Evolutionary conservation across 2,113 vertebrate genomes (phyloP), one percentile per base, ranked within the genome.

Genomic region (Emydura subglobosa): DNA sequence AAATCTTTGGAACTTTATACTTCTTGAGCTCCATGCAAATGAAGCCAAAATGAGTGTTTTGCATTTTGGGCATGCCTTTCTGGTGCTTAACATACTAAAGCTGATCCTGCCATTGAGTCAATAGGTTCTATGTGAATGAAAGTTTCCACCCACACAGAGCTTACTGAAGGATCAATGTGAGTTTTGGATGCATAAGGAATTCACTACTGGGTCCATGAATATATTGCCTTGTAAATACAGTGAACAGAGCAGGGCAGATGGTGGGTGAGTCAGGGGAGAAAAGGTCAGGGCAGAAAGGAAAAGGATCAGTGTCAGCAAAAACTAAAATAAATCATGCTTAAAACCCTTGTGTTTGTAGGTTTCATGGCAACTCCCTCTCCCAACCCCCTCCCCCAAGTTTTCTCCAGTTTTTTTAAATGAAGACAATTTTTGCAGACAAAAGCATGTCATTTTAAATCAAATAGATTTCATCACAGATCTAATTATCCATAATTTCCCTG

Each of bases 1-100:
- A 94, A 86, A 50, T 7, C 10, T 92, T 82, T 92, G 65, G 42
- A 90, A 6, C 21, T 34, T 92, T n/a, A 57, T 72, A 39, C 7
- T 39, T 72, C 24, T 91, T 89, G 85, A 72, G 80, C 85, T 87
- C 83, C 3, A 10, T 92, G 96, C 94, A 91, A 90, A 54, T 88
- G 82, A 86, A 90, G 79, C 84, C 90, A 54, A 76, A n/a, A n/a
- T 49, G 79, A 90, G 94, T 88, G 85, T 72, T 0, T n/a, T 91
- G 34, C 76, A 82, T 14, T 42, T 24, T 74, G 57, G 42, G 85
- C 95, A 42, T 59, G 39, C 6, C 94, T 90, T 79, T 92, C 16
- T 89, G 93, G 88, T 94, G 17, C 76, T 94, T 88, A 89, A 55
- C 25, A 3, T 82, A 79, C 83, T 85, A 49, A 2, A 74, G 27